phyloP scores from a whole-genome alignment of 2,888 invertebrate species.

The Allygus modestus region DNA sequence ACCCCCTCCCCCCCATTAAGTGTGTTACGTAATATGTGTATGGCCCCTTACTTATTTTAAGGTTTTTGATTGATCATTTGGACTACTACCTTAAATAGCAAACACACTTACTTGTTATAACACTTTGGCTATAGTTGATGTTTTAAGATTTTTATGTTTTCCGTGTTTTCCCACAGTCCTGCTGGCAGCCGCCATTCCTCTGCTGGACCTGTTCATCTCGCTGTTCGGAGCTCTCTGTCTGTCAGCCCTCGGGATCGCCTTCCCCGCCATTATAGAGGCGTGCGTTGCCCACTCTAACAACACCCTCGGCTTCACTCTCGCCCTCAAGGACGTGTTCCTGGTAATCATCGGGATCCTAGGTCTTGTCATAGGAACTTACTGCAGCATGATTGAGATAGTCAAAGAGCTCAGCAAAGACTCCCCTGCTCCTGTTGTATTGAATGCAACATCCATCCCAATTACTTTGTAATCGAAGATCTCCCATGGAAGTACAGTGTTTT shows the following conservation, averaged over 20 bases:
- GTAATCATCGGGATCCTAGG: conserved; percentile 77
- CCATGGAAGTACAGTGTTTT: conserved; percentile 15
- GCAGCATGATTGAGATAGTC: conserved; percentile 77
- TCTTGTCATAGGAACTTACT: conserved; percentile 79
- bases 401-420: conserved; percentile 61
- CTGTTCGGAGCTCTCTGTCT: conserved; percentile 86
- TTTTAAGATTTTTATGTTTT: no score
- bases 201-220: conserved; percentile 85
- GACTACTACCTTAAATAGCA: no score
- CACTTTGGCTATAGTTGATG: no score
- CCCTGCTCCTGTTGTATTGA: not conserved
- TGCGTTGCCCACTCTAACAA: conserved; percentile 83
- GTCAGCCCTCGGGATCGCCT: conserved; percentile 84
- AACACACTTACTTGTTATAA: no score
- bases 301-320: conserved; percentile 75
- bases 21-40: no score
- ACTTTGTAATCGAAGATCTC: conserved; percentile 6
- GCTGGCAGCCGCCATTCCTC: conserved; percentile 83
- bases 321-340: conserved; percentile 76
- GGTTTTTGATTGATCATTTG: no score
- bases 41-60: no score
- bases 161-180: conserved; percentile 79
- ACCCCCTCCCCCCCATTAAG: no score
- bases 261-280: conserved; percentile 86
- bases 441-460: not conserved